These are phyloP conservation scores for Hyles vespertilio DNA, from an alignment of 1,140 invertebrate species.

Conservation along the genomic window DNA sequence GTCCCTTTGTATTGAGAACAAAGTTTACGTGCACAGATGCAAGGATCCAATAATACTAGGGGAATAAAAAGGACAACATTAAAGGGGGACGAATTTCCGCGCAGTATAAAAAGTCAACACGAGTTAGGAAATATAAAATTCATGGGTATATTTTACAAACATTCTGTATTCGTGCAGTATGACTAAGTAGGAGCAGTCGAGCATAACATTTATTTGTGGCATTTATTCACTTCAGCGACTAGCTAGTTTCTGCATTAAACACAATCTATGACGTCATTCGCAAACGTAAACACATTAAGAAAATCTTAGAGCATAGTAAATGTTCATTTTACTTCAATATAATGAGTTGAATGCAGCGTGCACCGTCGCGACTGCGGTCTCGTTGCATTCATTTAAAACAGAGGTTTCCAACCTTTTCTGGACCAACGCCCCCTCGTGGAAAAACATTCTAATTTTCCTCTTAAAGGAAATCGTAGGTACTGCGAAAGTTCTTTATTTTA, in stretches of 20 bases:
- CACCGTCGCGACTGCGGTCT: conserved; percentile 31
- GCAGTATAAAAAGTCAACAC: conserved; percentile 51
- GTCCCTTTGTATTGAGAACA: conserved; percentile 25
- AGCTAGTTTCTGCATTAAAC: not conserved
- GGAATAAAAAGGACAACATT: conserved; percentile 43
- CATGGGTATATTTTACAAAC: conserved; percentile 42
- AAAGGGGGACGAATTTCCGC: conserved; percentile 58
- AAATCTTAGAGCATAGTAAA: conserved; percentile 68
- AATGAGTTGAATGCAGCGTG: conserved; percentile 49
- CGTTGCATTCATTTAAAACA: conserved; percentile 3
- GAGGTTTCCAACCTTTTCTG: too few species aligned
- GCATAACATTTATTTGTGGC: too few species aligned
- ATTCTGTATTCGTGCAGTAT: too few species aligned
- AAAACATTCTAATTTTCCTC: too few species aligned
- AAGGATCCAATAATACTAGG: conserved; percentile 63
- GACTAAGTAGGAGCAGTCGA: too few species aligned
- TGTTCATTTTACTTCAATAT: conserved; percentile 60
- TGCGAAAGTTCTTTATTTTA: too few species aligned
- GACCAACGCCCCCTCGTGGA: too few species aligned
- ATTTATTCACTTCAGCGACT: conserved; percentile 5
- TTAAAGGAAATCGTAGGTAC: too few species aligned
- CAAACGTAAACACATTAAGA: conserved; percentile 60
- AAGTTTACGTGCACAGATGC: conserved; percentile 65
- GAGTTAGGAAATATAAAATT: conserved; percentile 64
- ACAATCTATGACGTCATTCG: conserved; percentile 23